A percentile compares a stretch with the other conserved stretches of the same genome.
phyloP scores from a whole-genome alignment of 2,113 vertebrate species.

The Clarias magur region DNA sequence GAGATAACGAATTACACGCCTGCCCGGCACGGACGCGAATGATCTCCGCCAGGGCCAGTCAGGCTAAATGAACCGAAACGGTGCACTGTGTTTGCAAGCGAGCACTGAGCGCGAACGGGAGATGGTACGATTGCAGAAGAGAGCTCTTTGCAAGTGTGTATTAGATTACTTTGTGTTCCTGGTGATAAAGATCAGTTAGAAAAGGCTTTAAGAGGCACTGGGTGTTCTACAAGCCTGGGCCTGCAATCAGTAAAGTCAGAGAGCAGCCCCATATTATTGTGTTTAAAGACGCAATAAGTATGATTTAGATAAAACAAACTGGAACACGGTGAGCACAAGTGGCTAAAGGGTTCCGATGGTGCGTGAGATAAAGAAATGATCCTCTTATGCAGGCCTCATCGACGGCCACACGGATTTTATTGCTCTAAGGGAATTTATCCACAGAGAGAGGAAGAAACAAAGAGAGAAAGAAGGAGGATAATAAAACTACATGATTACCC shows the following conservation, averaged over 20 bases:
- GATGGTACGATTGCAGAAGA: constrained; percentile 17
- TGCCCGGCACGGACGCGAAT: constrained; percentile 44
- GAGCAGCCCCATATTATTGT: background rate
- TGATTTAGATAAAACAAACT: background rate
- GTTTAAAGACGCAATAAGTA: constrained; percentile 1
- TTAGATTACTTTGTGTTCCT: constrained; percentile 44
- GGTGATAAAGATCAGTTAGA: constrained; percentile 38
- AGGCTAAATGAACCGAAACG: constrained; percentile 43
- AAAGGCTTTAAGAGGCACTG: constrained; percentile 32
- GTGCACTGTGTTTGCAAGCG: constrained; percentile 22
- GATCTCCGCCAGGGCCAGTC: constrained; percentile 36
- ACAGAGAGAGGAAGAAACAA: background rate
- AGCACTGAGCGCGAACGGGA: constrained; percentile 4
- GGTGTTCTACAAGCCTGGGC: constrained; percentile 25
- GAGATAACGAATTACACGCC: constrained; percentile 49
- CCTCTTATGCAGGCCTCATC: background rate
- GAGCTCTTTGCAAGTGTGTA: constrained; percentile 21
- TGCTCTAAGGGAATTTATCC: background rate
- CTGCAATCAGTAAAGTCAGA: background rate
- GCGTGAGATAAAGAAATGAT: background rate
- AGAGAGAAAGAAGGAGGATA: background rate
- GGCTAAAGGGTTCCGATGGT: background rate
- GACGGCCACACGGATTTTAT: background rate
- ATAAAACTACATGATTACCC: background rate
- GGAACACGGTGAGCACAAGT: background rate